Percentiles rank a stretch among this genome's conserved stretches.
These are phyloP conservation scores for Pseudorasbora parva DNA, from an alignment of 2,113 vertebrate genomes.

Conservation along the genomic window DNA sequence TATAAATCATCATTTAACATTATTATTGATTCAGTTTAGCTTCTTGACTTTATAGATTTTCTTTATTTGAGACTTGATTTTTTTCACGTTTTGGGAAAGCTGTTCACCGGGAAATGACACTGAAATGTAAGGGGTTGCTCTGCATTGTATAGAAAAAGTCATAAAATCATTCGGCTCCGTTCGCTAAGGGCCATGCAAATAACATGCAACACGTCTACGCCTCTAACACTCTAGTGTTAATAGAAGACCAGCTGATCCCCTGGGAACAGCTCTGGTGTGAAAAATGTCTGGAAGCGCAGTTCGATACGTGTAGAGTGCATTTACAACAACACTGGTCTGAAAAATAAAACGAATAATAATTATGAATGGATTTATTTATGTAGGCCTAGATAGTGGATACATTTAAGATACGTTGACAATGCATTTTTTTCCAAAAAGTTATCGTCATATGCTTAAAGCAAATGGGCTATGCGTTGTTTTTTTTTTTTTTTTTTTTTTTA, in stretches of 20 bases:
- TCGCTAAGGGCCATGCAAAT: slow-evolving; percentile 77
- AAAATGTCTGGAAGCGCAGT: slow-evolving; percentile 65
- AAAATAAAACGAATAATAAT: background rate
- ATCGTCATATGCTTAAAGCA: background rate
- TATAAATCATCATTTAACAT: background rate
- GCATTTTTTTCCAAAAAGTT: background rate
- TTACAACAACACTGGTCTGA: background rate
- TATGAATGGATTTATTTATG: background rate
- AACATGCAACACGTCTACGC: slow-evolving; percentile 71
- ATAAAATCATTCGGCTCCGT: slow-evolving; percentile 70
- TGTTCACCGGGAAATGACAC: slow-evolving; percentile 13
- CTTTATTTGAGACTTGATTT: background rate
- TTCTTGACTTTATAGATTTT: background rate
- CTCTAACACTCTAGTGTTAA: slow-evolving; percentile 74
- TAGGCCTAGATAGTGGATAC: background rate
- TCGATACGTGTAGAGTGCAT: background rate
- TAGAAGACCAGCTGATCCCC: slow-evolving; percentile 75
- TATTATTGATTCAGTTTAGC: background rate
- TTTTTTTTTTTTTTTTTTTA: no score
- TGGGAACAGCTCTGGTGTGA: slow-evolving; percentile 71
- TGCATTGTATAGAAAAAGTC: slow-evolving; percentile 63
- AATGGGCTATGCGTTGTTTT: no score
- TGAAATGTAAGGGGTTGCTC: slow-evolving; percentile 30
- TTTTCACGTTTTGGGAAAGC: background rate
- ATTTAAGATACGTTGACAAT: background rate